Evolutionary conservation across 2,113 vertebrate genomes (phyloP).

Genomic region (Salvator merianae): DNA sequence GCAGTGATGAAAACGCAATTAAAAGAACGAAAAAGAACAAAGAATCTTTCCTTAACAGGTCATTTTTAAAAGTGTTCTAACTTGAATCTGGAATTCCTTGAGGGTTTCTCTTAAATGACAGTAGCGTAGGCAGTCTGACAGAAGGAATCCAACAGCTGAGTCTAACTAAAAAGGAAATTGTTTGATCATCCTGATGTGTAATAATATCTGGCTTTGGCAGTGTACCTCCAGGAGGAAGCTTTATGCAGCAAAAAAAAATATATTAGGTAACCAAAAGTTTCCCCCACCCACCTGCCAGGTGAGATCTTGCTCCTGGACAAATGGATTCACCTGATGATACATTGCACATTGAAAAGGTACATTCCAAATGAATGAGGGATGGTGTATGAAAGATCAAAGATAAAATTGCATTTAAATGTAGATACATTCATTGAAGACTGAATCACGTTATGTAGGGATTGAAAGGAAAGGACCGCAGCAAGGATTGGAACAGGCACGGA

Average conservation of each 20-base stretch:
- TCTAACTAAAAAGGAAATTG: neutral
- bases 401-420: neutral
- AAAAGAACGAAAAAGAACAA: constrained; percentile 8
- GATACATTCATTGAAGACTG: neutral
- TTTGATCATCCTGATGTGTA: neutral
- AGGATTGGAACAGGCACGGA: neutral
- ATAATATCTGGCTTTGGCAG: constrained; percentile 22
- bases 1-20: neutral
- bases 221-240: neutral
- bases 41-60: neutral
- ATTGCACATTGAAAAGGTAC: neutral
- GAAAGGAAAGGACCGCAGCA: too few relatives aligned
- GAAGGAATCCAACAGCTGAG: constrained; percentile 13
- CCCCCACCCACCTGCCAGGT: neutral
- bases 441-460: neutral
- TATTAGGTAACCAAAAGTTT: neutral
- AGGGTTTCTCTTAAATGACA: constrained; percentile 13
- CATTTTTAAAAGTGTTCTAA: neutral
- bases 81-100: neutral
- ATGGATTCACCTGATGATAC: constrained; percentile 14
- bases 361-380: neutral
- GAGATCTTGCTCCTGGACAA: neutral
- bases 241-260: accelerated
- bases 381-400: neutral
- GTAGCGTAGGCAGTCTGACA: neutral